Base-by-base conservation (phyloP, 2,797 vertebrate genomes). In the Pantherophis vulpinus region DNA sequence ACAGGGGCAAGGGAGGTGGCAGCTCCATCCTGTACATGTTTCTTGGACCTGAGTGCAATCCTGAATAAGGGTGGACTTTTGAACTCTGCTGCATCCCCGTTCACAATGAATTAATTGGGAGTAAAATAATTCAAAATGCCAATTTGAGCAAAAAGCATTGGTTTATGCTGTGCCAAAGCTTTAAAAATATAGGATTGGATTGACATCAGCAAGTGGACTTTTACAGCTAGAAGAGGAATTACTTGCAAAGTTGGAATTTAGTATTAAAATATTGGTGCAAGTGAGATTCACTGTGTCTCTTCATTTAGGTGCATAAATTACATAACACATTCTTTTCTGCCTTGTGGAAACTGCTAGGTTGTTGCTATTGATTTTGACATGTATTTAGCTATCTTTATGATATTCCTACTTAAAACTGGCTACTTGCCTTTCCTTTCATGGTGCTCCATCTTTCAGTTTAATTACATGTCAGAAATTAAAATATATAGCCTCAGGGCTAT, bases 151-250 rank as follows among this genome's bases (percentile, higher is more conserved):
- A 86, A 63, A 6, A 83, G n/a, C 23, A 42, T 3, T 9, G 10
- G 42, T 9, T 16, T 47, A 8, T 51, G 51, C 12, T 88, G 25
- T 11, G 12, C 10, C 37, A 86, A n/a, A 37, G 16, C 10, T 27
- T 29, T 20, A 20, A 23, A 7, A 25, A 32, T 89, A n/a, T 55
- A 63, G 47, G 61, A 37, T n/a, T 6, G 0, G 27, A 90, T 12
- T 86, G 32, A 54, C 55, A 3, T 54, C 0, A 10, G 13, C 32
- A 0, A 29, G 29, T 32, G 58, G 1, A 87, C 88, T 25, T 63
- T 55, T 4, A 51, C 0, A 0, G 1, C 0, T 3, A 59, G 10
- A 87, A 23, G 18, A 56, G 2, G 32, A 42, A 87, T 70, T 86
- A 83, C 9, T 61, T 94, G 90, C 63, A 60, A 1, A 92, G 18